A percentile compares a stretch with the other conserved stretches of the same genome.
These are phyloP conservation scores for Drosophila fulvimacula DNA, from an alignment of 2,888 invertebrate genomes.

Conservation along the genomic window DNA sequence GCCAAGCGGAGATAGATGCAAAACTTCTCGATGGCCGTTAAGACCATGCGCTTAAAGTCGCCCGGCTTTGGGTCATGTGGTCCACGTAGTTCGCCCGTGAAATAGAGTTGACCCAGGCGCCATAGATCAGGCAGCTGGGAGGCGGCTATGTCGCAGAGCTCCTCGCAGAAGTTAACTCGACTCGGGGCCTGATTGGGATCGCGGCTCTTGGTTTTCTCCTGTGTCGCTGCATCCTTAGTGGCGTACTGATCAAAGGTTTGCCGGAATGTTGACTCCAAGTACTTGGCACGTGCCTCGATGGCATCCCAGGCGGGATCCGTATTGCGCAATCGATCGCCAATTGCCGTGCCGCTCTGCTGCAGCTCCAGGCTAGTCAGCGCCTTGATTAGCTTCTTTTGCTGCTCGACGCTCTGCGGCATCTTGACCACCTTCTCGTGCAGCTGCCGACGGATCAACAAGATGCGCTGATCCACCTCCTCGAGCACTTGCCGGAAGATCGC, in stretches of 20 bases:
- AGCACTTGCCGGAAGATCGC: conserved; percentile 94
- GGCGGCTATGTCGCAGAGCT: conserved; percentile 90
- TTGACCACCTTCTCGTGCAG: conserved; percentile 93
- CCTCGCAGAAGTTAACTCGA: conserved; percentile 91
- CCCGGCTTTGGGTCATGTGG: conserved; percentile 91
- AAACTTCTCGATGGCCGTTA: conserved; percentile 90
- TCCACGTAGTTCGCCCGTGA: conserved; percentile 93
- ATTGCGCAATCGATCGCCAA: conserved; percentile 82
- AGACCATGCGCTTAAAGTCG: conserved; percentile 93
- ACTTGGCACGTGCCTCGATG: conserved; percentile 92
- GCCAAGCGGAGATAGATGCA: conserved; percentile 90
- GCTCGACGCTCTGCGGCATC: conserved; percentile 96
- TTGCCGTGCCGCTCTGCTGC: conserved; percentile 81
- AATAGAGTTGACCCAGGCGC: conserved; percentile 97
- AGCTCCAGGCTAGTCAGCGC: conserved; percentile 90
- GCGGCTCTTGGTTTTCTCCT: conserved; percentile 82
- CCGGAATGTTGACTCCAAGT: conserved; percentile 86
- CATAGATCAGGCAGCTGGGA: conserved; percentile 95
- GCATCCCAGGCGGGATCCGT: conserved; percentile 99
- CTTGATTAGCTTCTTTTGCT: conserved; percentile 97
- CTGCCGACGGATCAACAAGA: conserved; percentile 91
- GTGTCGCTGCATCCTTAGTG: conserved; percentile 77
- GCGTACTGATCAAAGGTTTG: conserved; percentile 83
- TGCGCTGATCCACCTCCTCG: conserved; percentile 95
- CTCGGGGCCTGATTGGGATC: conserved; percentile 86